Conservation (phyloP, 2,888 invertebrate species). For the Argynnis bischoffii region DNA sequence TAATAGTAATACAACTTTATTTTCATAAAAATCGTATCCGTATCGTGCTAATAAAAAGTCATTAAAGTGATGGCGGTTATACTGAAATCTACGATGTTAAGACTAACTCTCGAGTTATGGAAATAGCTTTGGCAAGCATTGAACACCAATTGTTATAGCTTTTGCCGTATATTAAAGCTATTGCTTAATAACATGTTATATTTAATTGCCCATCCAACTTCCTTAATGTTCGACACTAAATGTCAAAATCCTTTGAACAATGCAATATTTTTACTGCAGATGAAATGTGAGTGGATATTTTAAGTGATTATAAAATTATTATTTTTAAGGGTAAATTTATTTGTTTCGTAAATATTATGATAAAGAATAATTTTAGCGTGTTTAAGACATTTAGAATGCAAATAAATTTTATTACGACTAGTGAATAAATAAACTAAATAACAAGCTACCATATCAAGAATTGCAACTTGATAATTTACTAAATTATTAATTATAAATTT, state of each 20-base stretch:
- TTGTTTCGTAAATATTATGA: too few relatives aligned
- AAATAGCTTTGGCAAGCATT: slow-evolving; percentile 48
- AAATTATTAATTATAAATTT: too few relatives aligned
- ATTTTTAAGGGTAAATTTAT: not conserved
- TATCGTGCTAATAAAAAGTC: slow-evolving; percentile 20
- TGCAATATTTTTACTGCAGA: not conserved
- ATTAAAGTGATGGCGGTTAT: slow-evolving; percentile 32
- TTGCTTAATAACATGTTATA: slow-evolving; percentile 40
- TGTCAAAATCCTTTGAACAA: slow-evolving; percentile 7
- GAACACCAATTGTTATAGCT: slow-evolving; percentile 46
- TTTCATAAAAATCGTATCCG: slow-evolving; percentile 8
- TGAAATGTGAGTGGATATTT: not conserved
- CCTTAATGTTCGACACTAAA: slow-evolving; percentile 22
- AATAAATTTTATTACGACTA: too few relatives aligned
- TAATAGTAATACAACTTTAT: not conserved
- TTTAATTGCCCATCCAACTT: slow-evolving; percentile 33
- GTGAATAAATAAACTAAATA: too few relatives aligned
- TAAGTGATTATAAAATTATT: not conserved
- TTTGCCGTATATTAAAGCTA: slow-evolving; percentile 38
- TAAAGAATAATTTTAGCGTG: not conserved
- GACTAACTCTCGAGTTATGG: slow-evolving; percentile 52
- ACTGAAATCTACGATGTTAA: slow-evolving; percentile 60
- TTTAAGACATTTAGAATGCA: not conserved
- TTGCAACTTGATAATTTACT: too few relatives aligned
- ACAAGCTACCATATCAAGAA: too few relatives aligned